A percentile compares a stretch with the other conserved stretches of the same genome.
Evolutionary conservation across 2,113 vertebrate genomes (phyloP).

Genomic region (Asarcornis scutulata): DNA sequence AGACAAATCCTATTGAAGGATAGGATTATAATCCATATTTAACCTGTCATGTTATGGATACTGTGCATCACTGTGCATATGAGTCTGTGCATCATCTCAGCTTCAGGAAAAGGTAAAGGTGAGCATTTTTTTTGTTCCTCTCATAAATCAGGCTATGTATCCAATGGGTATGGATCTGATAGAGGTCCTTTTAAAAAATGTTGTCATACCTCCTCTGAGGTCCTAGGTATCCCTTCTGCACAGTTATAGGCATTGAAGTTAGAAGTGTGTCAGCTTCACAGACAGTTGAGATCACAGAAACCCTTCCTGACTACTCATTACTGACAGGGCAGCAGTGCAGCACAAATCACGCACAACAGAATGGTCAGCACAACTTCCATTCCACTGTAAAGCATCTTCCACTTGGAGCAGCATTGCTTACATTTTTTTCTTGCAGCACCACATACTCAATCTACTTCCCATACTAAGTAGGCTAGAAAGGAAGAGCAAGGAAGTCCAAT

Average conservation of each 20-base stretch:
- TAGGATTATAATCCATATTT: background rate
- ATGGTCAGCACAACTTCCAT: background rate
- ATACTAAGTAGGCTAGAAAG: background rate
- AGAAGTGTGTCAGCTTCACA: background rate
- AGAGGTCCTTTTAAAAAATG: background rate
- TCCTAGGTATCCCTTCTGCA: background rate
- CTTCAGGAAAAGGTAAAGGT: background rate
- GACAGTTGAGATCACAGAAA: background rate
- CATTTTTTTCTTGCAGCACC: background rate
- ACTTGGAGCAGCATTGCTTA: background rate
- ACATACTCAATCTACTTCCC: background rate
- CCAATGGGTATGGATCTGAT: background rate
- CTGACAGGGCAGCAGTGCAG: rapidly evolving
- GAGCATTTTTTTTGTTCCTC: background rate
- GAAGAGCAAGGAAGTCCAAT: background rate
- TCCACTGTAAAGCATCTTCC: background rate
- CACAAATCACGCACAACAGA: background rate
- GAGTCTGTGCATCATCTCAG: background rate
- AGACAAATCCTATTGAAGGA: background rate
- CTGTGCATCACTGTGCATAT: too few species aligned
- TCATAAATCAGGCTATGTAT: background rate
- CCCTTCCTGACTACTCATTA: background rate
- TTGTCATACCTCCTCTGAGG: background rate
- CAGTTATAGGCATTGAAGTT: background rate
- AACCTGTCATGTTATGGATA: background rate